These are phyloP conservation scores for Bufo gargarizans DNA, from an alignment of 2,113 vertebrate genomes.

Conservation along the genomic window DNA sequence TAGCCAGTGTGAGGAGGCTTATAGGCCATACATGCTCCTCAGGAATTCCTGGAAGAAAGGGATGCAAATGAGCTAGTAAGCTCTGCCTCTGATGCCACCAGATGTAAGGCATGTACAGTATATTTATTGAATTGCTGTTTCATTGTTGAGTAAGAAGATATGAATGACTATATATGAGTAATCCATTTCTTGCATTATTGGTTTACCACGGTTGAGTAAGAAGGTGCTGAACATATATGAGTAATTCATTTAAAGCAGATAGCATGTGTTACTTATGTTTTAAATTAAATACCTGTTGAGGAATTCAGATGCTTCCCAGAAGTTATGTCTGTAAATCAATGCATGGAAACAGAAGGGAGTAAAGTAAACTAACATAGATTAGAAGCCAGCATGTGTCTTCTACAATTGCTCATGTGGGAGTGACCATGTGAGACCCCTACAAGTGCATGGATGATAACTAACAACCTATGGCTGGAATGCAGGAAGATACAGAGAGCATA, in stretches of 20 bases:
- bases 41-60: too few species aligned
- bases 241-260: neutral
- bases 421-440: constrained; percentile 1
- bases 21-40: too few species aligned
- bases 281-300: constrained; percentile 35
- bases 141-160: neutral
- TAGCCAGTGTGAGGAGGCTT: too few species aligned
- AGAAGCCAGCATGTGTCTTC: constrained; percentile 20
- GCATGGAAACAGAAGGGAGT: constrained; percentile 12
- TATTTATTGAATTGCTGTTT: neutral
- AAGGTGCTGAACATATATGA: neutral
- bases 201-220: neutral
- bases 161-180: neutral
- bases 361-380: constrained; percentile 28
- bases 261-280: constrained; percentile 16
- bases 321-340: constrained; percentile 28
- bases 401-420: constrained; percentile 29
- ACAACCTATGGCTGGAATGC: constrained; percentile 41
- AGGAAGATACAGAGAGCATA: constrained; percentile 26
- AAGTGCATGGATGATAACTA: constrained; percentile 36
- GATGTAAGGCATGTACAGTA: neutral
- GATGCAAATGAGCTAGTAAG: too few species aligned
- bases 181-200: neutral
- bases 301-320: constrained; percentile 36
- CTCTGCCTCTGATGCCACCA: too few species aligned